A percentile compares a stretch with the other conserved stretches of the same genome.
Evolutionary conservation across 2,797 vertebrate genomes (phyloP).

Genomic region (Schizothorax lantsangensis): DNA sequence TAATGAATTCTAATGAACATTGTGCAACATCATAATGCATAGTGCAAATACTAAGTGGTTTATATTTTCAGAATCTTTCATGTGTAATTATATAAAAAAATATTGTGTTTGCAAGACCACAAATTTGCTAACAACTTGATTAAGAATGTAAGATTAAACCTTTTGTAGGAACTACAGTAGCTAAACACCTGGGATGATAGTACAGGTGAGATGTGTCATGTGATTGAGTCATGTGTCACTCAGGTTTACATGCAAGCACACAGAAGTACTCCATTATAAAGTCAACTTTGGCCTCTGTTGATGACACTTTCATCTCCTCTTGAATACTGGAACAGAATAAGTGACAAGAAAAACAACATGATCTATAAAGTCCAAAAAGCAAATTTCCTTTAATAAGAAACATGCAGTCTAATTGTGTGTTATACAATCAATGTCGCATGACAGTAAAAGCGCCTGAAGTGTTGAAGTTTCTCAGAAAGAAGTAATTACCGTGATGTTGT

Average conservation of each 20-base stretch:
- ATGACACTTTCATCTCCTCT: slow-evolving; percentile 72
- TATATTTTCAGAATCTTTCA: not conserved
- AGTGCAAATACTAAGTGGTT: slow-evolving; percentile 3
- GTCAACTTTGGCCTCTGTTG: slow-evolving; percentile 69
- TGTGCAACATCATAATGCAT: not conserved
- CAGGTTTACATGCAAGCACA: slow-evolving; percentile 74
- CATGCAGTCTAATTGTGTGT: not conserved
- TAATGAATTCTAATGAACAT: not conserved
- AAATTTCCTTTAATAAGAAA: not conserved
- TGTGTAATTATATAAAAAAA: not conserved
- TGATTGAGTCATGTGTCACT: slow-evolving; percentile 45
- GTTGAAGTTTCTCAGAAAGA: not conserved
- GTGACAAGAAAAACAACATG: not conserved
- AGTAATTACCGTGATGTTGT: slow-evolving; percentile 68
- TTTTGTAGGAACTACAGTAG: not conserved
- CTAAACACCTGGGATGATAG: not conserved
- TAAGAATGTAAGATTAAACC: too few relatives aligned
- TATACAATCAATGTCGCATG: not conserved
- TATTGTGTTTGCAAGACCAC: not conserved
- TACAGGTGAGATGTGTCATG: not conserved
- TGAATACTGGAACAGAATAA: slow-evolving; percentile 70
- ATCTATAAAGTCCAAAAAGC: not conserved
- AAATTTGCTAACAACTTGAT: not conserved
- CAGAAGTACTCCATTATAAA: slow-evolving; percentile 68
- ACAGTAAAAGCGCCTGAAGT: not conserved